phyloP scores from a whole-genome alignment of 2,888 invertebrate species.

The Trichopoda pennipes region DNA sequence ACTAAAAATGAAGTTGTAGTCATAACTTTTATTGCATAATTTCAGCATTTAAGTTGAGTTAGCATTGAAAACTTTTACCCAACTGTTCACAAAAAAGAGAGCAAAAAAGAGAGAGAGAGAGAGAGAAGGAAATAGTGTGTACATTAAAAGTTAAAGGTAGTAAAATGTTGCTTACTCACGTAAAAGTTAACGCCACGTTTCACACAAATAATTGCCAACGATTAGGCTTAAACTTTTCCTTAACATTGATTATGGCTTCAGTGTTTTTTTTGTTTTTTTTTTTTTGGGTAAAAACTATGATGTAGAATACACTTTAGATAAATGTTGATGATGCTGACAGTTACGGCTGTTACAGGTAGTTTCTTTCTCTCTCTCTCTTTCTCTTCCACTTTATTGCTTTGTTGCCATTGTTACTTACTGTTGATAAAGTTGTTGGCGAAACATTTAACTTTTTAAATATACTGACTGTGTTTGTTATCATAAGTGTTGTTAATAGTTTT shows the following conservation, averaged over 20 bases:
- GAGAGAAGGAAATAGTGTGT: not conserved
- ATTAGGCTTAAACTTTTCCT: constrained; percentile 78
- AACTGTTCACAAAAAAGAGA: constrained; percentile 33
- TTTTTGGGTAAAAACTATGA: not conserved
- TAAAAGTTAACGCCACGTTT: constrained; percentile 79
- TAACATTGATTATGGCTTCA: constrained; percentile 78
- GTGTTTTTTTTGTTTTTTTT: constrained; percentile 67
- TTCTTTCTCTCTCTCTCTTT: not conserved
- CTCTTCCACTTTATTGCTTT: not conserved
- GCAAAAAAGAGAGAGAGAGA: constrained; percentile 8
- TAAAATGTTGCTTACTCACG: constrained; percentile 72
- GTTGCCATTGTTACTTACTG: constrained; percentile 24
- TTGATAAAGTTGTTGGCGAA: constrained; percentile 53
- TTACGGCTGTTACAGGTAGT: not conserved
- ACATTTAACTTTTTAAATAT: constrained; percentile 62
- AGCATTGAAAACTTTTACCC: constrained; percentile 58
- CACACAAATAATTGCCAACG: constrained; percentile 80
- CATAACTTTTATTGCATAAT: constrained; percentile 60
- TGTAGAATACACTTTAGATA: not conserved
- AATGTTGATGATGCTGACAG: not conserved
- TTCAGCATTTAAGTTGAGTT: constrained; percentile 59
- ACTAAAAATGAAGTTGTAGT: constrained; percentile 1
- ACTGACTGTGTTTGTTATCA: constrained; percentile 55
- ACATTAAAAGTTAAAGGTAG: not conserved
- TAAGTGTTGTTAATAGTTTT: constrained; percentile 68